Percentiles rank a stretch among this genome's conserved stretches.
phyloP scores from a whole-genome alignment of 2,797 vertebrate genomes.

The Ceryle rudis region DNA sequence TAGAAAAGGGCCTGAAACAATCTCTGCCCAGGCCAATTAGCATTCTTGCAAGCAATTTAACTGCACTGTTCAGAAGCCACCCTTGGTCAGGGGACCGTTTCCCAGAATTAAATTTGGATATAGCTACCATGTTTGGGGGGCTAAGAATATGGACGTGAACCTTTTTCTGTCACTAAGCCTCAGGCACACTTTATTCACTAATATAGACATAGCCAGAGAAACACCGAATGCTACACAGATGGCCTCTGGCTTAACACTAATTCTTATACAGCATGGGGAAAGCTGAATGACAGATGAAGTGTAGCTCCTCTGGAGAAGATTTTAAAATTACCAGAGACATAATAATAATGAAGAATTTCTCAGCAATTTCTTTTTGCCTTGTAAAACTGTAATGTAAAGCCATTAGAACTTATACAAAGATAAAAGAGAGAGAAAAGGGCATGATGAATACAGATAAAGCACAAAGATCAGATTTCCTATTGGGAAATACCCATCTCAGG shows the following conservation, averaged over 20 bases:
- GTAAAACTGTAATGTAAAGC: background rate
- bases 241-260: slow-evolving; percentile 28
- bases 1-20: background rate
- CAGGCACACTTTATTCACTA: background rate
- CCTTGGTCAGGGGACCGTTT: background rate
- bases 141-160: background rate
- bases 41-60: background rate
- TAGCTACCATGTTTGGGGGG: background rate
- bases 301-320: background rate
- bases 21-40: background rate
- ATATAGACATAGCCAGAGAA: background rate
- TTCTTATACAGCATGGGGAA: background rate
- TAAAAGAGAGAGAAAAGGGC: background rate
- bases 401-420: background rate
- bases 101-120: background rate
- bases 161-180: background rate
- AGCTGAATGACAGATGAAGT: background rate
- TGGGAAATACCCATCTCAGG: background rate
- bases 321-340: background rate
- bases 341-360: background rate
- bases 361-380: background rate
- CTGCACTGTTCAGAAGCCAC: background rate
- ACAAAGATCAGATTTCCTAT: background rate
- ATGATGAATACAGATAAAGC: background rate
- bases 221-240: background rate